Evolutionary conservation across 2,888 invertebrate genomes (phyloP).

Genomic region (Drosophila rellima): DNA sequence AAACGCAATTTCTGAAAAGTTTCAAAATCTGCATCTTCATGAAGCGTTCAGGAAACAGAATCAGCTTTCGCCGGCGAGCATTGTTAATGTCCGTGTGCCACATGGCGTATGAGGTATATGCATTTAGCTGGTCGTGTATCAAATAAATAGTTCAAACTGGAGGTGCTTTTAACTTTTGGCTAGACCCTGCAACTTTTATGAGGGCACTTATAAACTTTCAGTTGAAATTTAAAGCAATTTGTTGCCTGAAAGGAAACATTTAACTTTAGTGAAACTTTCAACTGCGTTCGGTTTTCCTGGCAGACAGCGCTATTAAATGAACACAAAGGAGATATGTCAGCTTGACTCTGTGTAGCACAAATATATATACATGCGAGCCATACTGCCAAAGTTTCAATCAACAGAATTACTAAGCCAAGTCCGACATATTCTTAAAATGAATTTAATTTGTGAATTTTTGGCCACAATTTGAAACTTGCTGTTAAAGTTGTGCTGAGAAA

Average conservation of each 20-base stretch:
- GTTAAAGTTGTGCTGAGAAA: background rate
- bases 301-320: conserved; percentile 23
- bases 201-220: conserved; percentile 42
- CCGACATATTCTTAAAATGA: background rate
- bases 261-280: conserved; percentile 40
- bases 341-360: conserved; percentile 8
- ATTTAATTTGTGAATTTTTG: background rate
- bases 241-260: conserved; percentile 39
- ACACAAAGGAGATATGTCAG: conserved; percentile 30
- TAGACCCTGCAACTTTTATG: conserved; percentile 27
- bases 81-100: conserved; percentile 1
- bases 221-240: conserved; percentile 46
- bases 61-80: background rate
- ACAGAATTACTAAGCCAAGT: background rate
- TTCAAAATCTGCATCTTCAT: background rate
- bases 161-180: conserved; percentile 27
- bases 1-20: background rate
- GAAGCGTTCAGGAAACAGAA: background rate
- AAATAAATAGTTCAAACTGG: conserved; percentile 13
- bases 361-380: background rate
- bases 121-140: conserved; percentile 2
- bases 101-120: conserved; percentile 23
- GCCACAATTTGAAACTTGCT: background rate
- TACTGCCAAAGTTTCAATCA: conserved; percentile 8
- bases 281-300: conserved; percentile 28